Evolutionary conservation across 2,888 invertebrate genomes (phyloP).

Genomic region (Tetragnatha montana): DNA sequence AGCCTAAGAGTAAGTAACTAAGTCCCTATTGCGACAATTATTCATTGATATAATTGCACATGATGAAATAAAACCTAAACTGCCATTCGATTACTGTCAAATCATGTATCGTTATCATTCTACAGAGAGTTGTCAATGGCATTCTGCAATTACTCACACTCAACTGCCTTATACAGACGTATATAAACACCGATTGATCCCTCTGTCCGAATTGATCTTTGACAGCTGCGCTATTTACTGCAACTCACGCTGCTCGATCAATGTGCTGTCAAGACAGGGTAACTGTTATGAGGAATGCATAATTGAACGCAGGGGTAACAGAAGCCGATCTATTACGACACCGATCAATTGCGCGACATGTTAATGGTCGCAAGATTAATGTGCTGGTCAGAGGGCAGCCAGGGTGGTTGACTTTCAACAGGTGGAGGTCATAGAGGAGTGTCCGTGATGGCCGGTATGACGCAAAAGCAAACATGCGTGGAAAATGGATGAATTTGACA

Average conservation of each 20-base stretch:
- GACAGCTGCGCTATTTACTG: not conserved
- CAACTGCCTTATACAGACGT: too few species aligned
- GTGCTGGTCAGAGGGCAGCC: constrained; percentile 10
- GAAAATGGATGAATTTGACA: too few species aligned
- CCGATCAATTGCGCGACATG: constrained; percentile 22
- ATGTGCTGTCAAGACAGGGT: constrained; percentile 1
- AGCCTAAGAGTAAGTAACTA: too few species aligned
- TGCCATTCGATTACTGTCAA: too few species aligned
- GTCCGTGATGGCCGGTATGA: too few species aligned
- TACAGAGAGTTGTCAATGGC: too few species aligned
- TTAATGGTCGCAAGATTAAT: constrained; percentile 41
- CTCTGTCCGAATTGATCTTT: not conserved
- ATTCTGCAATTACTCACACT: too few species aligned
- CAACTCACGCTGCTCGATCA: not conserved
- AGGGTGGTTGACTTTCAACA: constrained; percentile 42
- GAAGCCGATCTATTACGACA: constrained; percentile 49
- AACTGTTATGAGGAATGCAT: constrained; percentile 20
- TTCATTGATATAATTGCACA: too few species aligned
- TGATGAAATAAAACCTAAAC: too few species aligned
- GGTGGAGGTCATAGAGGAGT: constrained; percentile 15
- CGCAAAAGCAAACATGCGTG: too few species aligned
- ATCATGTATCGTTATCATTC: too few species aligned
- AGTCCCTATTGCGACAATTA: too few species aligned
- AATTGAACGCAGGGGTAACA: constrained; percentile 18
- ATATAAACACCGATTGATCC: not conserved